phyloP scores from a whole-genome alignment of 2,113 vertebrate species.

The Spea multiplicata region DNA sequence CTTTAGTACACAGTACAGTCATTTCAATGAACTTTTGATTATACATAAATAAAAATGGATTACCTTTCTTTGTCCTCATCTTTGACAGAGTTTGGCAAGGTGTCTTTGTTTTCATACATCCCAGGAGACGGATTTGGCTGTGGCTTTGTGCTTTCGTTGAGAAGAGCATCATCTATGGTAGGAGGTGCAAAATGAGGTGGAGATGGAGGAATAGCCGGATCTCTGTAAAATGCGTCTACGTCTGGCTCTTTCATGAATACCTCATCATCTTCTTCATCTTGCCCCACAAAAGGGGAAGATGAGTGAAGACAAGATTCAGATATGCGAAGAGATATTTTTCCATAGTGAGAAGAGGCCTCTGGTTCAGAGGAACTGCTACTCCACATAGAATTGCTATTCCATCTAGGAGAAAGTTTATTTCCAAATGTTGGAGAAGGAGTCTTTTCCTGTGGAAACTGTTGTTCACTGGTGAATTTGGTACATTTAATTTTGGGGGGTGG shows the following conservation, averaged over 20 bases:
- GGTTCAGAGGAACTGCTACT: slow-evolving; percentile 61
- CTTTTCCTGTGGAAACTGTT: neutral
- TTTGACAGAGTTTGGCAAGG: slow-evolving; percentile 1
- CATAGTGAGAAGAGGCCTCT: slow-evolving; percentile 52
- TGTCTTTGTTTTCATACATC: slow-evolving; percentile 19
- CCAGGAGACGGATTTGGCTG: slow-evolving; percentile 54
- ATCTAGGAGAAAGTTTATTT: slow-evolving; percentile 48
- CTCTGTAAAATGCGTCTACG: neutral
- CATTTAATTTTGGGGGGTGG: slow-evolving; percentile 48
- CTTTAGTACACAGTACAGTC: no score
- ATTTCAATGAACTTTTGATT: no score
- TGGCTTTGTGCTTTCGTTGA: slow-evolving; percentile 50
- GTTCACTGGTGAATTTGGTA: slow-evolving; percentile 46
- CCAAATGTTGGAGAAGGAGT: neutral
- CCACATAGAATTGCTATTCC: slow-evolving; percentile 48
- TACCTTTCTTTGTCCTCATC: slow-evolving; percentile 57
- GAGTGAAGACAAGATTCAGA: slow-evolving; percentile 72
- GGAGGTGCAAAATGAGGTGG: slow-evolving; percentile 40
- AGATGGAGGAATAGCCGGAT: slow-evolving; percentile 47
- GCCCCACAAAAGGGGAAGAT: slow-evolving; percentile 34
- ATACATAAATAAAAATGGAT: neutral
- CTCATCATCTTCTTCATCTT: slow-evolving; percentile 74
- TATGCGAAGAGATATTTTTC: slow-evolving; percentile 67
- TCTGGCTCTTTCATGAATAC: slow-evolving; percentile 72
- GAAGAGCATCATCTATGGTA: slow-evolving; percentile 50